Base-by-base conservation (phyloP, 1,140 invertebrate species). In the Palaemon carinicauda region DNA sequence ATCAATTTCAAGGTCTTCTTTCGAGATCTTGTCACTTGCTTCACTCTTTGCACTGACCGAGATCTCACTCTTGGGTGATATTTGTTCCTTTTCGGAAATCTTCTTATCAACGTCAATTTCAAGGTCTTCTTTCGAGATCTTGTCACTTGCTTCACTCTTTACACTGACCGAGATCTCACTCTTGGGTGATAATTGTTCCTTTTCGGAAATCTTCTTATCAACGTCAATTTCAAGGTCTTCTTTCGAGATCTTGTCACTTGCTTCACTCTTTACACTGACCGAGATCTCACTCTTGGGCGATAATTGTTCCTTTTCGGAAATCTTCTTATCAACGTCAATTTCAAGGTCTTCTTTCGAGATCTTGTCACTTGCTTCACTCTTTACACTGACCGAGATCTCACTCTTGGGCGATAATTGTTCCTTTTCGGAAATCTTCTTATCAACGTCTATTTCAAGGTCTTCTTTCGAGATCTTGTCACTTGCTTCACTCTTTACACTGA, bases 241-340 rank as follows among this genome's bases (percentile, higher is more conserved):
- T 74, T 82, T 41, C 56, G 51, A 41, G 14, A 53, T 5, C 29
- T 80, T 54, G 15, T 80, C 24, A 10, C 52, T 12, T n/a, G 12
- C 60, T 29, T 31, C 53, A 65, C 80, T 81, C 80, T 86, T 74
- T 56, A 27, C 65, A 82, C 87, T 82, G 4, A 82, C 80, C 33
- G 80, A 82, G 19, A 82, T 73, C 12, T 82, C 80, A 73, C 80
- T 82, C 54, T 77, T 88, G 53, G 89, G 74, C n/a, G 87, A 82
- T 3, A 83, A 29, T 21, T 74, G 80, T 31, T 88, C 89, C 53
- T 89, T 89, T 29, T 90, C 88, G 73, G 88, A 77, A 2, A 89
- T 71, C 19, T 73, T 82, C 15, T 41, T 41, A 41, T 41, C 27
- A 27, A 71, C 60, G 17, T 71, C 60, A 71, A 53, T 24, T 17